phyloP scores from a whole-genome alignment of 2,113 vertebrate genomes.

The Oriolus oriolus region DNA sequence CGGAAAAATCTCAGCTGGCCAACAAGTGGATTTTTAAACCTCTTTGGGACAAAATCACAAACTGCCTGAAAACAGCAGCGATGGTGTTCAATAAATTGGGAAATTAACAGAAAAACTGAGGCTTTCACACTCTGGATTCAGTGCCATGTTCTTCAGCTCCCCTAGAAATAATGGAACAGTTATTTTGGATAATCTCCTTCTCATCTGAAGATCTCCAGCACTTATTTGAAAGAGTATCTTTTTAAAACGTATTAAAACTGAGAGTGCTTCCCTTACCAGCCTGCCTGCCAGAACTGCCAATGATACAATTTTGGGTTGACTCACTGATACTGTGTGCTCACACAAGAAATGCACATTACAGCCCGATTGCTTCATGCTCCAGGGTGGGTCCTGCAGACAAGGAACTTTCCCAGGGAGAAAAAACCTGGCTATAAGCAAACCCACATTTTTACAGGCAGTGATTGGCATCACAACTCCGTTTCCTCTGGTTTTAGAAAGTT shows the following conservation, averaged over 20 bases:
- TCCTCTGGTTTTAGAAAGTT: not conserved
- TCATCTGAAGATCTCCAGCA: not conserved
- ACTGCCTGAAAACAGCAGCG: rapidly evolving
- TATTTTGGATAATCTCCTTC: not conserved
- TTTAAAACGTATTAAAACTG: not conserved
- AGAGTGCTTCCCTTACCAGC: not conserved
- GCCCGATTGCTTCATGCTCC: not conserved
- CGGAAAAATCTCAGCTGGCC: not conserved
- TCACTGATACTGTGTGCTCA: constrained; percentile 7
- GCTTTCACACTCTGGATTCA: not conserved
- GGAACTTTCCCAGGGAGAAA: not conserved
- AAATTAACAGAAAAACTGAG: rapidly evolving
- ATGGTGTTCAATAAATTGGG: not conserved
- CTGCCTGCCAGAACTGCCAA: not conserved
- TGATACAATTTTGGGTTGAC: not conserved
- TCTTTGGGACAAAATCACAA: not conserved
- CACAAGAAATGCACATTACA: constrained; percentile 1
- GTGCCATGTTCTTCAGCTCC: rapidly evolving
- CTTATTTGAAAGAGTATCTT: not conserved
- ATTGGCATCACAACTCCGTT: not conserved
- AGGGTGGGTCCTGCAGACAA: constrained; percentile 1
- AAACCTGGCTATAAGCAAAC: not conserved
- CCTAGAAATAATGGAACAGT: rapidly evolving
- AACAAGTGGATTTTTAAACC: not conserved
- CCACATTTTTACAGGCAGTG: not conserved